A percentile compares a stretch with the other conserved stretches of the same genome.
phyloP scores from a whole-genome alignment of 37 sponge, comb jelly and placozoan genomes.

The Cladorhizidae sp. region DNA sequence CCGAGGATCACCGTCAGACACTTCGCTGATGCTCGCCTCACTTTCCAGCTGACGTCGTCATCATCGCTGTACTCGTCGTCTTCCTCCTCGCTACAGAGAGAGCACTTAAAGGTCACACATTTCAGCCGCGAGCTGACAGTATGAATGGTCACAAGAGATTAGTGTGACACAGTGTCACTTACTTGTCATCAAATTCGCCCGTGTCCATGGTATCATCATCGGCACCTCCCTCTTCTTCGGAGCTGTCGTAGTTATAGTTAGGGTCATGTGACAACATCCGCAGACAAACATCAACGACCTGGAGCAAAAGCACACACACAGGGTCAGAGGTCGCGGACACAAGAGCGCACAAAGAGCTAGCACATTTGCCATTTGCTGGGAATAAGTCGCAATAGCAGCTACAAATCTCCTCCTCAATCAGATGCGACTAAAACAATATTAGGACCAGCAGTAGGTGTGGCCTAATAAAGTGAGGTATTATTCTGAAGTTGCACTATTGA shows the following conservation, averaged over 20 bases:
- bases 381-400: too few relatives aligned
- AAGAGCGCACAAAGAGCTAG: too few relatives aligned
- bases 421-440: too few relatives aligned
- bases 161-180: neutral
- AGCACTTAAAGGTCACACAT: too few relatives aligned
- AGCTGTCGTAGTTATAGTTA: slow-evolving; percentile 94
- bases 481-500: too few relatives aligned
- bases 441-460: too few relatives aligned
- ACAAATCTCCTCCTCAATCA: too few relatives aligned
- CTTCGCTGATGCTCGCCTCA: slow-evolving; percentile 89
- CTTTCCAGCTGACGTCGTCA: slow-evolving; percentile 99
- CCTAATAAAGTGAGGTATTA: too few relatives aligned
- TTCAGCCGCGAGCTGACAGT: too few relatives aligned
- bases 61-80: slow-evolving; percentile 99
- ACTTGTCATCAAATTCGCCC: slow-evolving; percentile 42
- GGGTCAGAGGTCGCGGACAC: too few relatives aligned
- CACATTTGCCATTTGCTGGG: too few relatives aligned
- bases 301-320: neutral
- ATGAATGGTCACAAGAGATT: too few relatives aligned
- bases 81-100: slow-evolving; percentile 50
- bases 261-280: slow-evolving; percentile 92
- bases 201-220: slow-evolving; percentile 81
- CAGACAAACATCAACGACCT: slow-evolving; percentile 85
- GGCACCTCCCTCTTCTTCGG: slow-evolving; percentile 74
- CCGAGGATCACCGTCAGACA: slow-evolving; percentile 78